A percentile compares a stretch with the other conserved stretches of the same genome.
These are phyloP conservation scores for Hirundo rustica DNA, from an alignment of 2,797 vertebrate species.

Conservation along the genomic window DNA sequence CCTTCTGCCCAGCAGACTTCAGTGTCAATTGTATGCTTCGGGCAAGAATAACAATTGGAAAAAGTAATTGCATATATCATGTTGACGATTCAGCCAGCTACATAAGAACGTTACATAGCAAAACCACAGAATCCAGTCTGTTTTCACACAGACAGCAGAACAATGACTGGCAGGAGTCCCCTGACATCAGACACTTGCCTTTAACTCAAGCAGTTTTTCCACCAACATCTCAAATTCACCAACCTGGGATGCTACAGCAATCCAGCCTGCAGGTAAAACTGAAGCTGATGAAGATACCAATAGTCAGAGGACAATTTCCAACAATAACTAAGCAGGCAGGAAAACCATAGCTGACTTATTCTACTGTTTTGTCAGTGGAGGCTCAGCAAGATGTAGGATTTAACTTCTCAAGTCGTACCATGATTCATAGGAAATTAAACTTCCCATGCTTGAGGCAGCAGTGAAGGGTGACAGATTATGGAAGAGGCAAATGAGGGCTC, in stretches of 20 bases:
- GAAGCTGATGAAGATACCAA: not conserved
- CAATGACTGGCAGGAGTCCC: constrained; percentile 66
- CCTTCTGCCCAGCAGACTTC: constrained; percentile 44
- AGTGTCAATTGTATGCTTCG: constrained; percentile 62
- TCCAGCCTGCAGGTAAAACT: not conserved
- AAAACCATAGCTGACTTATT: not conserved
- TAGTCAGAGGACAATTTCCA: not conserved
- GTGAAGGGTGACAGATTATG: not conserved
- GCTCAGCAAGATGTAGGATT: not conserved
- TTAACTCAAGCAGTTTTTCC: constrained; percentile 30
- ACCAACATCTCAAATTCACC: not conserved
- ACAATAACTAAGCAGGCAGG: not conserved
- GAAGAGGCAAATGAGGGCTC: not conserved
- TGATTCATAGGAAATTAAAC: constrained; percentile 14
- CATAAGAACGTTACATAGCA: constrained; percentile 66
- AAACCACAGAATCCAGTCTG: constrained; percentile 59
- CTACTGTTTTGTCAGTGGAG: not conserved
- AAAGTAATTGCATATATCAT: constrained; percentile 68
- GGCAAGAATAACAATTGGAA: constrained; percentile 69
- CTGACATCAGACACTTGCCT: constrained; percentile 36
- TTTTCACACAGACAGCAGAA: constrained; percentile 63
- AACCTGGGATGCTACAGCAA: not conserved
- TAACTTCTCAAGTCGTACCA: not conserved
- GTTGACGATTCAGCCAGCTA: constrained; percentile 41
- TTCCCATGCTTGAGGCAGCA: not conserved